phyloP scores from a whole-genome alignment of 2,888 invertebrate genomes.

The Portevinia maculata region DNA sequence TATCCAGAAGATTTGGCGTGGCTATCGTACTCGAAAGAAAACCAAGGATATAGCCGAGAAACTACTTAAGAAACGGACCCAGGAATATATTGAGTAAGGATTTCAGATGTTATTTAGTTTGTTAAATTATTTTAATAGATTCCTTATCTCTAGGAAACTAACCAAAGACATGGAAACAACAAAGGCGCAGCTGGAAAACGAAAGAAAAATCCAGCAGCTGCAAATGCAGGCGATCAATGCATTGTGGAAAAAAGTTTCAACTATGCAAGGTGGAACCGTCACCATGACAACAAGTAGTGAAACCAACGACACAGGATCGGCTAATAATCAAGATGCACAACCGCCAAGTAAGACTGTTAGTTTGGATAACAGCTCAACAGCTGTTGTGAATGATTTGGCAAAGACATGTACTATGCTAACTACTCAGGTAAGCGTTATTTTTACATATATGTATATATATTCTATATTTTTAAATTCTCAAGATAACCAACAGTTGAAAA shows the following conservation, averaged over 20 bases:
- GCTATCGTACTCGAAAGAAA: constrained; percentile 89
- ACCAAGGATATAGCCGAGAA: constrained; percentile 85
- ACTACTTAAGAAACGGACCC: constrained; percentile 89
- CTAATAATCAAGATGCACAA: constrained; percentile 77
- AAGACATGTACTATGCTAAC: constrained; percentile 90
- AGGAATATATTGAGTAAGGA: constrained; percentile 92
- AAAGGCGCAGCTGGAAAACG: constrained; percentile 92
- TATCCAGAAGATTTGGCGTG: constrained; percentile 94
- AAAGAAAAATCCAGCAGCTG: constrained; percentile 92
- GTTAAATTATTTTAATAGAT: constrained; percentile 27
- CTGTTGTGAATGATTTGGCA: constrained; percentile 87
- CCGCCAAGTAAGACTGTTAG: constrained; percentile 75
- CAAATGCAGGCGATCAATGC: constrained; percentile 96
- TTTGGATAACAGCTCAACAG: constrained; percentile 85
- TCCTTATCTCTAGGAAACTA: constrained; percentile 85
- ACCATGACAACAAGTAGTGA: constrained; percentile 51
- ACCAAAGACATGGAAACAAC: constrained; percentile 93
- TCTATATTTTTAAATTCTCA: too few species aligned
- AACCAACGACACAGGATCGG: constrained; percentile 75
- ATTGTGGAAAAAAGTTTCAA: constrained; percentile 93
- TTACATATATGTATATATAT: too few species aligned
- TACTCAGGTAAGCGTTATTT: constrained; percentile 85
- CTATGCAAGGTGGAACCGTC: constrained; percentile 83
- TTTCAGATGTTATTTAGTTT: not conserved
- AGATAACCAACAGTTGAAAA: too few species aligned